Evolutionary conservation across 2,888 invertebrate species (phyloP).

Genomic region (Plagodis dolabraria): DNA sequence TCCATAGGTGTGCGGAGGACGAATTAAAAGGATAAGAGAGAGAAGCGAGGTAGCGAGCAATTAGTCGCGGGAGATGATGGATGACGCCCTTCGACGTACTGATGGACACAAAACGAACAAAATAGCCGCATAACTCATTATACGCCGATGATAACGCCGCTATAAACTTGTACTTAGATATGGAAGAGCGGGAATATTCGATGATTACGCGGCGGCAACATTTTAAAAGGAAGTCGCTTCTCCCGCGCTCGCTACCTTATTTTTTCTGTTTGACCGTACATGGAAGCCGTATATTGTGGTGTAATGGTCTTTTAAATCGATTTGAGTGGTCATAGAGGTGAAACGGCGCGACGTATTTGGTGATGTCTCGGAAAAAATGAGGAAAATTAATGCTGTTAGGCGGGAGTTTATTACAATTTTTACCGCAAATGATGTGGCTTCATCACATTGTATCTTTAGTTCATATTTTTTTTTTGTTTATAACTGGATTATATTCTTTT

Average conservation of each 20-base stretch:
- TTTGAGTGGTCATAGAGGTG: conserved; percentile 45
- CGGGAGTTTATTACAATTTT: conserved; percentile 5
- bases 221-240: conserved; percentile 51
- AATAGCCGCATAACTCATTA: conserved; percentile 71
- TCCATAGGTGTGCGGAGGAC: conserved; percentile 69
- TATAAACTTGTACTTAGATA: conserved; percentile 79
- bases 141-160: conserved; percentile 78
- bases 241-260: conserved; percentile 34
- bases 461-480: too few species aligned
- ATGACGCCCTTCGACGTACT: conserved; percentile 72
- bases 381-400: conserved; percentile 16
- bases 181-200: conserved; percentile 54
- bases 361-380: conserved; percentile 22
- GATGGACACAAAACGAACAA: conserved; percentile 78
- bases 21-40: conserved; percentile 81
- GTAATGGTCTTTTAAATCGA: conserved; percentile 54
- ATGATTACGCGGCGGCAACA: conserved; percentile 56
- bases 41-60: conserved; percentile 81
- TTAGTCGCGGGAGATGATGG: conserved; percentile 81
- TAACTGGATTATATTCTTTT: too few species aligned
- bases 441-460: too few species aligned
- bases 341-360: conserved; percentile 26
- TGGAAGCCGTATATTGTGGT: conserved; percentile 46
- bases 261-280: conserved; percentile 48
- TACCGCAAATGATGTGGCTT: conserved; percentile 4